Conservation (phyloP, 2,113 vertebrate species). For the Andinoacara biseriatus region DNA sequence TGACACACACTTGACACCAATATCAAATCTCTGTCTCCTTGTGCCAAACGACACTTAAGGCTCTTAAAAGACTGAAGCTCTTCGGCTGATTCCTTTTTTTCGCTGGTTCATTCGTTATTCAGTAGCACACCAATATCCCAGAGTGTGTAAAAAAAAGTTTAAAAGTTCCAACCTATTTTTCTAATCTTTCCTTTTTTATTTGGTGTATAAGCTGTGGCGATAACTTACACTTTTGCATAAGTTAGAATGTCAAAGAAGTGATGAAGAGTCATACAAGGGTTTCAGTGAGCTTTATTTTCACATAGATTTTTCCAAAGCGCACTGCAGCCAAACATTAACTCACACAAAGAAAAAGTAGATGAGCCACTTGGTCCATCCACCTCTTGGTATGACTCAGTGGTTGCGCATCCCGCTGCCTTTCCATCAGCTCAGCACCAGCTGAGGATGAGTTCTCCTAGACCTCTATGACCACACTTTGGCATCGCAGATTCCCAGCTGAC, state of each 20-base stretch:
- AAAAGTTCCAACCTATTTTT: too few relatives aligned
- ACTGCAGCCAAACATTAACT: conserved; percentile 5
- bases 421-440: conserved; percentile 61
- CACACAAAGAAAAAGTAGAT: neutral
- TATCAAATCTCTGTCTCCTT: neutral
- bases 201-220: neutral
- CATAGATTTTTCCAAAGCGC: neutral
- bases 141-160: too few relatives aligned
- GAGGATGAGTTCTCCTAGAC: conserved; percentile 16
- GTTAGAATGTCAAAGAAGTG: neutral
- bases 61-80: neutral
- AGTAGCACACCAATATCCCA: neutral
- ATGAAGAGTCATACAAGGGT: too few relatives aligned
- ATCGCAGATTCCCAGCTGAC: conserved; percentile 70
- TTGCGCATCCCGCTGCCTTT: conserved; percentile 37
- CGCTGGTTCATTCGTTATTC: neutral
- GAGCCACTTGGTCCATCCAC: neutral
- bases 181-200: neutral
- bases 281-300: conserved; percentile 20
- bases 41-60: conserved; percentile 11
- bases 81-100: neutral
- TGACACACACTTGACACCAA: conserved; percentile 6
- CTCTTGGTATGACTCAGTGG: conserved; percentile 48
- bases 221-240: neutral
- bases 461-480: conserved; percentile 44